Conservation (phyloP, 2,113 vertebrate genomes). For the Macroglossus sobrinus region DNA sequence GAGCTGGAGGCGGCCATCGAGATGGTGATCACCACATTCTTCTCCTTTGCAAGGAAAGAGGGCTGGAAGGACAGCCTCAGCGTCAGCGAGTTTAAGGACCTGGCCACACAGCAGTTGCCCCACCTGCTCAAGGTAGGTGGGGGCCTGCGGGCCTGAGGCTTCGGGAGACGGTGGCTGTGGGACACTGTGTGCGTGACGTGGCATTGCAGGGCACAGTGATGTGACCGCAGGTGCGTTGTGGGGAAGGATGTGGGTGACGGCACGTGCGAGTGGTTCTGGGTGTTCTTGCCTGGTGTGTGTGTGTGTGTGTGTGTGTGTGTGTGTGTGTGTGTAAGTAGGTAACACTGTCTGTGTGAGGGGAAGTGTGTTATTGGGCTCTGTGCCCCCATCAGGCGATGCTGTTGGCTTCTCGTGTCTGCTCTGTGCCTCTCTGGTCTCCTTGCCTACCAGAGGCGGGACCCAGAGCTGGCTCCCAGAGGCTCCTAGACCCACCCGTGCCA, state of each 20-base stretch:
- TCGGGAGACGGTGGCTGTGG: background rate
- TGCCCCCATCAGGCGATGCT: background rate
- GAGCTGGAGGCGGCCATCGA: conserved; percentile 82
- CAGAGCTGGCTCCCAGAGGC: background rate
- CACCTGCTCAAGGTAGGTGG: conserved; percentile 81
- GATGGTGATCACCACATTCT: conserved; percentile 74
- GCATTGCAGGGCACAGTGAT: background rate
- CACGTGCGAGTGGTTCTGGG: background rate
- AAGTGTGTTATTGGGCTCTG: background rate
- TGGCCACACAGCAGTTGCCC: conserved; percentile 79
- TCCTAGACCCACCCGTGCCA: background rate
- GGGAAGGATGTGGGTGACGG: background rate
- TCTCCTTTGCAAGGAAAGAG: conserved; percentile 61
- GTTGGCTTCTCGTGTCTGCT: background rate
- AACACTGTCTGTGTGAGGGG: background rate
- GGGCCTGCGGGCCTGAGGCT: background rate
- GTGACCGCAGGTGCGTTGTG: background rate
- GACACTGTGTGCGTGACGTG: background rate
- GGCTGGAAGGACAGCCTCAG: conserved; percentile 78
- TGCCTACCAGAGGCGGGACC: background rate
- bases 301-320: background rate
- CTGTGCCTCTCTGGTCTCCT: background rate
- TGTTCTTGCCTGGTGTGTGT: background rate
- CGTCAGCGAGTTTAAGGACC: conserved; percentile 69
- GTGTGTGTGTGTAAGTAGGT: background rate